Percentiles rank a stretch among this genome's conserved stretches.
Evolutionary conservation across 2,113 vertebrate genomes (phyloP).

Genomic region (Cacatua alba): DNA sequence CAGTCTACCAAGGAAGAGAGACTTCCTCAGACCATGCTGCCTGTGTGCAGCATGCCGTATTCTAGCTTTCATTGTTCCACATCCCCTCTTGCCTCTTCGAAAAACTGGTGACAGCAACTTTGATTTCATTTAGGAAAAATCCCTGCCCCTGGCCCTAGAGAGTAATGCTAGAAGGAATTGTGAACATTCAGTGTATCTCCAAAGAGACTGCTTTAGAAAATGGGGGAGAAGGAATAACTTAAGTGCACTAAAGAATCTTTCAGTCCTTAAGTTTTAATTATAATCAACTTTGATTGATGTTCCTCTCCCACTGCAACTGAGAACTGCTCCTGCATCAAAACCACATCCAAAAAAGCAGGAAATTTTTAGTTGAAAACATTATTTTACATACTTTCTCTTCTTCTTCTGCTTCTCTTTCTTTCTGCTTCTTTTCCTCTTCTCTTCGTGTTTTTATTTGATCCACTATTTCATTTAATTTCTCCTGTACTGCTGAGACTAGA

Average conservation of each 20-base stretch:
- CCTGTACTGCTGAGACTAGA: constrained; percentile 94
- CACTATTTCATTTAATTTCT: constrained; percentile 95
- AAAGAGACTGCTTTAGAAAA: neutral
- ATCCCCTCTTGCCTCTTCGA: neutral
- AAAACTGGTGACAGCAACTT: neutral
- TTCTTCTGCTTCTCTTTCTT: constrained; percentile 93
- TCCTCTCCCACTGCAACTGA: neutral
- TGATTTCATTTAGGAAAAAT: neutral
- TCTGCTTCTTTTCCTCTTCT: constrained; percentile 89
- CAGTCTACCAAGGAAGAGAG: neutral
- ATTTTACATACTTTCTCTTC: constrained; percentile 89
- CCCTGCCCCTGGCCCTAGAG: neutral
- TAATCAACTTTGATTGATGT: neutral
- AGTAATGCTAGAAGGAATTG: neutral
- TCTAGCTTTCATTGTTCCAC: neutral
- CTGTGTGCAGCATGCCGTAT: neutral
- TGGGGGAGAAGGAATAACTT: neutral
- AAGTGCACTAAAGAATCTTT: neutral
- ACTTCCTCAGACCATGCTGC: neutral
- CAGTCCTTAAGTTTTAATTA: neutral
- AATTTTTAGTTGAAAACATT: neutral
- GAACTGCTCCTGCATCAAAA: neutral
- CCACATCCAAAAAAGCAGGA: fast-evolving
- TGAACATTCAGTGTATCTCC: neutral
- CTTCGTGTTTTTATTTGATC: constrained; percentile 90